A percentile compares a stretch with the other conserved stretches of the same genome.
Conservation (phyloP, 1,140 invertebrate species). For the Drosophila willistoni region DNA sequence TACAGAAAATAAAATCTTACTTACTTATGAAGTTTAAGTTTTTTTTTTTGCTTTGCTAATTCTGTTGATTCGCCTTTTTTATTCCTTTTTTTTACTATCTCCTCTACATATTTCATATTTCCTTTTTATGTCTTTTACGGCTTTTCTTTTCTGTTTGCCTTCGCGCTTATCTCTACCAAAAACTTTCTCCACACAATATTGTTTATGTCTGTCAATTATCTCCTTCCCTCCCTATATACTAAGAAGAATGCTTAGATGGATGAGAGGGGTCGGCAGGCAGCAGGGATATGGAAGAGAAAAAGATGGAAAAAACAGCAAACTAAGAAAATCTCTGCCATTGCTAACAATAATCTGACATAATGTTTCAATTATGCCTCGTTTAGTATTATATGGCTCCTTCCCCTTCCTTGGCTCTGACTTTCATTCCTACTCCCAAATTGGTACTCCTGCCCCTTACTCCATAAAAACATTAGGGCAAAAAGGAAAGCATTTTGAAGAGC, state of each 20-base stretch:
- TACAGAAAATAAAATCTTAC: too few species aligned
- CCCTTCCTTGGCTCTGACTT: constrained; percentile 23
- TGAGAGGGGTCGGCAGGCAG: constrained; percentile 14
- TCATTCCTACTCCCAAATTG: neutral
- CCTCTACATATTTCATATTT: constrained; percentile 34
- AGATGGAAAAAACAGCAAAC: constrained; percentile 59
- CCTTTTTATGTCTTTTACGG: constrained; percentile 53
- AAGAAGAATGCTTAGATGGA: neutral
- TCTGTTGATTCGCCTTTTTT: neutral
- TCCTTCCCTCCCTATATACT: constrained; percentile 20
- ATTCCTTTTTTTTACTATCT: constrained; percentile 24
- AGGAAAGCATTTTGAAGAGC: constrained; percentile 65
- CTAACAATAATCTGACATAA: constrained; percentile 81
- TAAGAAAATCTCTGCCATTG: constrained; percentile 75
- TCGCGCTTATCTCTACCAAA: constrained; percentile 60
- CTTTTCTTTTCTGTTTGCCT: constrained; percentile 44
- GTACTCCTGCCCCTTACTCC: constrained; percentile 3
- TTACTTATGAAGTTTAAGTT: neutral
- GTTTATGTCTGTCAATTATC: constrained; percentile 60
- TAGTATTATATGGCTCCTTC: constrained; percentile 65
- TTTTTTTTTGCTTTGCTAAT: neutral
- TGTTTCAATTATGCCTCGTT: constrained; percentile 81
- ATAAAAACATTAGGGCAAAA: constrained; percentile 46
- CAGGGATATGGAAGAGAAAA: constrained; percentile 11
- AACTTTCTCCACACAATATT: constrained; percentile 64